phyloP scores from a whole-genome alignment of 2,113 vertebrate species.

The Eidolon helvum region DNA sequence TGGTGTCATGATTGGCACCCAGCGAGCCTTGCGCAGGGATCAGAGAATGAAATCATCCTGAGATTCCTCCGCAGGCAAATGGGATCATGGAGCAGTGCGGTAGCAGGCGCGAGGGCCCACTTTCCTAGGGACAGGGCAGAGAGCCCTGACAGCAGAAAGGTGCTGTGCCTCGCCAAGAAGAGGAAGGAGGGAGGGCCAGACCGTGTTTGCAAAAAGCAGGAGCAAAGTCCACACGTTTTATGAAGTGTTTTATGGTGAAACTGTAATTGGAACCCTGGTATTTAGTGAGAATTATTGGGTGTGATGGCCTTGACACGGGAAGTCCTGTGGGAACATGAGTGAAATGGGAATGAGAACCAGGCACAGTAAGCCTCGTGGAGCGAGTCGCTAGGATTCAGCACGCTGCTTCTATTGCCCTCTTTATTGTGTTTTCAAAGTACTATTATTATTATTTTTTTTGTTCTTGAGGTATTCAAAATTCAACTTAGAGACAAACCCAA shows the following conservation, averaged over 20 bases:
- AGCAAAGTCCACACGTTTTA: neutral
- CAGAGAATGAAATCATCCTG: neutral
- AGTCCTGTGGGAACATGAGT: neutral
- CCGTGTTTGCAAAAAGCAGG: neutral
- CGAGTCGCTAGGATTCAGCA: neutral
- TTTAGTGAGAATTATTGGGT: conserved; percentile 60
- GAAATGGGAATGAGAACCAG: neutral
- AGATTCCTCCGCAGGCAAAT: rapidly evolving
- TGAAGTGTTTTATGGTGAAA: conserved; percentile 48
- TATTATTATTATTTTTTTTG: neutral
- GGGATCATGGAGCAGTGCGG: rapidly evolving
- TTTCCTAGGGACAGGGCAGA: neutral
- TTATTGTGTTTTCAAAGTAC: neutral
- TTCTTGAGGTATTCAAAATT: conserved; percentile 1
- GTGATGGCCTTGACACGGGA: neutral
- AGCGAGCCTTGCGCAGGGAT: neutral
- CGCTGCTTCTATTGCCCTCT: neutral
- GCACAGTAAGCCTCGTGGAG: neutral
- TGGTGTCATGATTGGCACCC: neutral
- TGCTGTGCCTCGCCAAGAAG: rapidly evolving
- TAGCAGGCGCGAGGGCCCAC: rapidly evolving
- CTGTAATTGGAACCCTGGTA: neutral
- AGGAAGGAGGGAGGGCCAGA: neutral
- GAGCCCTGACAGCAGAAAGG: neutral
- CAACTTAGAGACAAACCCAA: neutral